phyloP scores from a whole-genome alignment of 2,797 vertebrate species.

The Chanos chanos region DNA sequence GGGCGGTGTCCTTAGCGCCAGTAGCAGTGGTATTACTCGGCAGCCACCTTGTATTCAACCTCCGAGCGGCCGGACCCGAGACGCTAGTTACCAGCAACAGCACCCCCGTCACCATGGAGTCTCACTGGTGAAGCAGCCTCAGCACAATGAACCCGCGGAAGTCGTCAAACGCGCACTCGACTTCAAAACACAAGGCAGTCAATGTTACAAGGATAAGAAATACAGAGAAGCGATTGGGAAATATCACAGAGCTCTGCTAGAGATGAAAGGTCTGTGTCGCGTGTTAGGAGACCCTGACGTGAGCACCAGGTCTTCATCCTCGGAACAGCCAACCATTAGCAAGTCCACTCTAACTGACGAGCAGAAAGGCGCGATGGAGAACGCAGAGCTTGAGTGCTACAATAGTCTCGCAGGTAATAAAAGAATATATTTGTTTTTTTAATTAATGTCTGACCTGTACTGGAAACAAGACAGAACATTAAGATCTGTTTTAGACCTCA shows the following conservation, averaged over 20 bases:
- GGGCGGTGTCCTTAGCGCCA: constrained; percentile 37
- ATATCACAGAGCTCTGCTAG: constrained; percentile 94
- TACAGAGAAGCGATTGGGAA: constrained; percentile 98
- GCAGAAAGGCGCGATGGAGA: constrained; percentile 90
- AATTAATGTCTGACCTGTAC: neutral
- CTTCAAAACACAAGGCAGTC: constrained; percentile 93
- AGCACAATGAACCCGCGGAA: constrained; percentile 74
- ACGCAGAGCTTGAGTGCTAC: constrained; percentile 95
- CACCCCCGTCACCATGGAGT: constrained; percentile 59
- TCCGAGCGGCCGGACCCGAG: constrained; percentile 60
- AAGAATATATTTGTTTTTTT: neutral
- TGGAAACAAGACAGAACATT: too few relatives aligned
- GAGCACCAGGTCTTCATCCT: constrained; percentile 62
- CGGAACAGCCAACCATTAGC: constrained; percentile 60
- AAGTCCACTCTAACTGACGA: constrained; percentile 82
- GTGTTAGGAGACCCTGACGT: constrained; percentile 77
- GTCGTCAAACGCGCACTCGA: constrained; percentile 86
- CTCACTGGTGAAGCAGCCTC: constrained; percentile 63
- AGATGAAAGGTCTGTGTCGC: constrained; percentile 90
- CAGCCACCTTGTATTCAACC: constrained; percentile 62
- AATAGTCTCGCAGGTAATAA: constrained; percentile 93
- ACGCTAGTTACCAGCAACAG: constrained; percentile 61
- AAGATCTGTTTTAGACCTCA: too few relatives aligned
- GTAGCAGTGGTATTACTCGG: constrained; percentile 58
- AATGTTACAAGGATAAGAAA: constrained; percentile 99